These are phyloP conservation scores for Euzophera pinguis DNA, from an alignment of 2,888 invertebrate species.

Conservation along the genomic window DNA sequence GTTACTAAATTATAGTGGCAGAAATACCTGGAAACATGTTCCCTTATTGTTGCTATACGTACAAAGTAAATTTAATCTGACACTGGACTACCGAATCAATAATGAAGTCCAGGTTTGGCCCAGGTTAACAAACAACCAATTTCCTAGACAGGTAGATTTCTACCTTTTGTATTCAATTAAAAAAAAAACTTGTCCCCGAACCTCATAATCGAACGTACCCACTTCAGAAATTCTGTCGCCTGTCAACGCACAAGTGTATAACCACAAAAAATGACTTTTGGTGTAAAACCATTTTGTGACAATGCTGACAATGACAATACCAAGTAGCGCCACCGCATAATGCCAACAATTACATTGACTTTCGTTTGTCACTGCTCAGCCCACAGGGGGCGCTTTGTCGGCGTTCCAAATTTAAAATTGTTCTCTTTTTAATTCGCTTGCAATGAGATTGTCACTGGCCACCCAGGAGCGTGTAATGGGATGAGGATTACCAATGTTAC, in stretches of 20 bases:
- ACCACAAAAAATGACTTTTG: constrained; percentile 60
- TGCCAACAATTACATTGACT: constrained; percentile 55
- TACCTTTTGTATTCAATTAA: no score
- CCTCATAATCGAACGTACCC: constrained; percentile 26
- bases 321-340: constrained; percentile 63
- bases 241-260: constrained; percentile 33
- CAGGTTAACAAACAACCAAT: no score
- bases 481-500: constrained; percentile 42
- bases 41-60: no score
- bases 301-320: constrained; percentile 59
- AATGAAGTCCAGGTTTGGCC: no score
- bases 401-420: constrained; percentile 26
- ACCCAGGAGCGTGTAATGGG: constrained; percentile 59
- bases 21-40: no score
- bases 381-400: constrained; percentile 53
- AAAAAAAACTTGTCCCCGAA: not conserved
- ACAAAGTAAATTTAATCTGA: no score
- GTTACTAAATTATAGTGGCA: no score
- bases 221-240: constrained; percentile 50
- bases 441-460: constrained; percentile 38
- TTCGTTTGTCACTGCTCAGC: constrained; percentile 49
- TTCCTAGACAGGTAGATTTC: no score
- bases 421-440: constrained; percentile 27
- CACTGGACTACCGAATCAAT: no score
- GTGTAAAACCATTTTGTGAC: constrained; percentile 44